A percentile compares a stretch with the other conserved stretches of the same genome.
Conservation (phyloP, 2,888 invertebrate genomes). For the Parascotia fuliginaria region DNA sequence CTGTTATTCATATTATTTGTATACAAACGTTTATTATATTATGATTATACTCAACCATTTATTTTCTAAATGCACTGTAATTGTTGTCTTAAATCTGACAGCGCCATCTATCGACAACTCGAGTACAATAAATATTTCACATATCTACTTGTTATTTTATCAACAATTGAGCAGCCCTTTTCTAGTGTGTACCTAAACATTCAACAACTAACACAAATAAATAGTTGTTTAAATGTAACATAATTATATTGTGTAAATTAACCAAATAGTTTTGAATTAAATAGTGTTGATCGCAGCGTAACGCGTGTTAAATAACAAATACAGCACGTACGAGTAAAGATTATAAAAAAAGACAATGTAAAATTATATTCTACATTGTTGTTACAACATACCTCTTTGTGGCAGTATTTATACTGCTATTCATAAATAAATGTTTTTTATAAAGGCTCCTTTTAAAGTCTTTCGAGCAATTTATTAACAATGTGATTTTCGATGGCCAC, state of each 20-base stretch:
- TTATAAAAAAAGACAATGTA: not conserved
- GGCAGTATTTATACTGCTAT: not conserved
- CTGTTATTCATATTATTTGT: not conserved
- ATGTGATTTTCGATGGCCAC: not conserved
- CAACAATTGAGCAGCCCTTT: constrained; percentile 14
- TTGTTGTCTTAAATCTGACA: not conserved
- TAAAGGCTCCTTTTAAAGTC: not conserved
- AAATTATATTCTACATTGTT: not conserved
- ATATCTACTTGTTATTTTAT: not conserved
- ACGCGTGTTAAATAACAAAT: not conserved
- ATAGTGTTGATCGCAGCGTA: not conserved
- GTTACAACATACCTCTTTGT: not conserved
- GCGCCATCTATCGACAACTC: constrained; percentile 21
- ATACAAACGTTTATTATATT: not conserved
- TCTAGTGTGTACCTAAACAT: not conserved
- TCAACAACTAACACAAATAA: not conserved
- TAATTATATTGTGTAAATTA: not conserved
- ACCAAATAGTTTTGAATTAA: not conserved
- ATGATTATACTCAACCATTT: not conserved
- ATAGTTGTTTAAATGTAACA: not conserved
- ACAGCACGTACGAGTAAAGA: not conserved
- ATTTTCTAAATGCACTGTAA: not conserved
- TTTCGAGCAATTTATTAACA: not conserved
- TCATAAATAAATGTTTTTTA: not conserved
- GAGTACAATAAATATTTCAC: constrained; percentile 16